phyloP scores from a whole-genome alignment of 2,888 invertebrate species.

The Lathronympha strigana region DNA sequence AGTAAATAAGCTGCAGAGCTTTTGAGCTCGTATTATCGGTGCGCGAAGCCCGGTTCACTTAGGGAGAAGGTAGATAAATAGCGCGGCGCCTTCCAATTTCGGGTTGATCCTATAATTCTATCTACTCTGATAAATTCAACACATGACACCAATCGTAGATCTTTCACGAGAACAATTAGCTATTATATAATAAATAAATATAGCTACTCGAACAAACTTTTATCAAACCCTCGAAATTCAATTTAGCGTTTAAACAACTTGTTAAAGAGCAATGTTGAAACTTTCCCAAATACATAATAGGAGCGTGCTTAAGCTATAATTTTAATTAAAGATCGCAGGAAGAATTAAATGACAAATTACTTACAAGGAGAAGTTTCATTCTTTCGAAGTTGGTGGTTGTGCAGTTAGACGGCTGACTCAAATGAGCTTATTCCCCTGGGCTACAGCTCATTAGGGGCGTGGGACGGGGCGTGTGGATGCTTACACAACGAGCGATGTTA shows the following conservation, averaged over 20 bases:
- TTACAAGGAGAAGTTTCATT: slow-evolving; percentile 65
- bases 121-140: slow-evolving; percentile 54
- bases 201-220: slow-evolving; percentile 1
- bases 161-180: slow-evolving; percentile 48
- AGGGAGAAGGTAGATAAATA: slow-evolving; percentile 54
- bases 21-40: slow-evolving; percentile 42
- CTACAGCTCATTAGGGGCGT: slow-evolving; percentile 66
- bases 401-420: slow-evolving; percentile 67
- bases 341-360: slow-evolving; percentile 68
- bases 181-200: slow-evolving; percentile 43
- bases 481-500: slow-evolving; percentile 49
- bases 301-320: slow-evolving; percentile 40
- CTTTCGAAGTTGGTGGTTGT: slow-evolving; percentile 57
- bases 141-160: slow-evolving; percentile 51
- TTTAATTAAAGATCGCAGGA: slow-evolving; percentile 58
- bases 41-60: slow-evolving; percentile 37
- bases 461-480: slow-evolving; percentile 55
- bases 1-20: slow-evolving; percentile 46
- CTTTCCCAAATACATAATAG: slow-evolving; percentile 37
- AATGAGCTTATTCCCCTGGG: slow-evolving; percentile 75
- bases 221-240: slow-evolving; percentile 12
- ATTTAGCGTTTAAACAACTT: slow-evolving; percentile 26
- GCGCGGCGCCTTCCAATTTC: slow-evolving; percentile 54
- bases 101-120: slow-evolving; percentile 58
- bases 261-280: slow-evolving; percentile 22